Conservation (phyloP, 2,797 vertebrate genomes). For the Gymnodraco acuticeps region DNA sequence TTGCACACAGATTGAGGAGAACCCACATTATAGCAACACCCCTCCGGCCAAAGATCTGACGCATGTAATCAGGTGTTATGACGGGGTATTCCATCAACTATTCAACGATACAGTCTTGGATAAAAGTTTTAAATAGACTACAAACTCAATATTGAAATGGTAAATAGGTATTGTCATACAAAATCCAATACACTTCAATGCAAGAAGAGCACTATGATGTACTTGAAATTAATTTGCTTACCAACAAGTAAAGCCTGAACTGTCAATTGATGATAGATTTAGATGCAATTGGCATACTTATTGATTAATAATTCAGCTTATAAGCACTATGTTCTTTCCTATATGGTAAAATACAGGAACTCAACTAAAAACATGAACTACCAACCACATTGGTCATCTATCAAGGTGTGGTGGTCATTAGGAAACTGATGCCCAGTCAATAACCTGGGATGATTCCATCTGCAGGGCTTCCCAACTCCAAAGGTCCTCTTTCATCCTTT, state of each 20-base stretch:
- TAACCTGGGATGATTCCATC: conserved; percentile 66
- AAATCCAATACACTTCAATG: not conserved
- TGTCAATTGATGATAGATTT: not conserved
- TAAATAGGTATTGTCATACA: not conserved
- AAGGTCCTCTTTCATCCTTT: conserved; percentile 83
- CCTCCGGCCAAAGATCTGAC: conserved; percentile 10
- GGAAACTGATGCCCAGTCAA: conserved; percentile 68
- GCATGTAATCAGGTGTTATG: conserved; percentile 28
- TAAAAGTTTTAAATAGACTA: not conserved
- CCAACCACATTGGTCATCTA: conserved; percentile 17
- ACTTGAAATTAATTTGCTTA: no score
- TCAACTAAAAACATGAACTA: conserved; percentile 32
- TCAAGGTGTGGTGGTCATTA: conserved; percentile 44
- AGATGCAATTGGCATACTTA: not conserved
- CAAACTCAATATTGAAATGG: not conserved
- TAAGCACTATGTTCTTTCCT: not conserved
- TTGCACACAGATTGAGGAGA: conserved; percentile 19
- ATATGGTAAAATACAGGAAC: conserved; percentile 4
- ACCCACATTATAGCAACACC: conserved; percentile 7
- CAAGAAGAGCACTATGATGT: not conserved
- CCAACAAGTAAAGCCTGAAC: not conserved
- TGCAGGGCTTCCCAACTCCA: conserved; percentile 55
- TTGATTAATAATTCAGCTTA: not conserved
- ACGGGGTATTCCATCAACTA: conserved; percentile 35
- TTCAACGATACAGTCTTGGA: not conserved